A percentile compares a stretch with the other conserved stretches of the same genome.
phyloP scores from a whole-genome alignment of 2,888 invertebrate genomes.

The Drosophila putrida region DNA sequence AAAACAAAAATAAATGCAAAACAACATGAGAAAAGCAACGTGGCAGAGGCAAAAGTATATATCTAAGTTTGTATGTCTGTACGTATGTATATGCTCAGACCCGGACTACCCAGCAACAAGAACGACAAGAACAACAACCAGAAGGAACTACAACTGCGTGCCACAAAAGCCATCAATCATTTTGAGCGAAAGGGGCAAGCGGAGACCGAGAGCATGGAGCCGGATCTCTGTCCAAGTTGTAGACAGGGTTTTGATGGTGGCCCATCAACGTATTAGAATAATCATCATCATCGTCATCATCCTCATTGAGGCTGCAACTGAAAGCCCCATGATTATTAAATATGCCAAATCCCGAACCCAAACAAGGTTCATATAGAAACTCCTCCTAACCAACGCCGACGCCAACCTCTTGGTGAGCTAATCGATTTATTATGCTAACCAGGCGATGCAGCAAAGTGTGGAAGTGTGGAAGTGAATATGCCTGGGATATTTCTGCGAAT shows the following conservation, averaged over 20 bases:
- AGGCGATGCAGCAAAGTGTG: slow-evolving; percentile 75
- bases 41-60: slow-evolving; percentile 46
- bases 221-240: slow-evolving; percentile 38
- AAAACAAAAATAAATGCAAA: slow-evolving; percentile 56
- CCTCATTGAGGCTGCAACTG: slow-evolving; percentile 67
- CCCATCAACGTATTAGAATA: slow-evolving; percentile 71
- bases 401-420: slow-evolving; percentile 60
- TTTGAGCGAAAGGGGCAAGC: slow-evolving; percentile 79
- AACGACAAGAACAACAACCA: slow-evolving; percentile 27
- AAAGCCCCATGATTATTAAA: slow-evolving; percentile 75
- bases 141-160: slow-evolving; percentile 62
- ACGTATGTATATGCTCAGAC: slow-evolving; percentile 36
- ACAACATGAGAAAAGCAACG: slow-evolving; percentile 57
- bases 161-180: slow-evolving; percentile 81
- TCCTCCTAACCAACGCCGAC: slow-evolving; percentile 10
- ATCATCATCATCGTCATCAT: slow-evolving; percentile 69
- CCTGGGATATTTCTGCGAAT: slow-evolving; percentile 22
- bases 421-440: slow-evolving; percentile 82
- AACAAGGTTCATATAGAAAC: slow-evolving; percentile 21
- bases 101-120: slow-evolving; percentile 54
- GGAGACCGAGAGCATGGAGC: slow-evolving; percentile 44
- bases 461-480: slow-evolving; percentile 48
- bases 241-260: slow-evolving; percentile 17
- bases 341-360: slow-evolving; percentile 71
- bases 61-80: slow-evolving; percentile 28